Evolutionary conservation across 2,888 invertebrate species (phyloP).

Genomic region (Acronicta alni): DNA sequence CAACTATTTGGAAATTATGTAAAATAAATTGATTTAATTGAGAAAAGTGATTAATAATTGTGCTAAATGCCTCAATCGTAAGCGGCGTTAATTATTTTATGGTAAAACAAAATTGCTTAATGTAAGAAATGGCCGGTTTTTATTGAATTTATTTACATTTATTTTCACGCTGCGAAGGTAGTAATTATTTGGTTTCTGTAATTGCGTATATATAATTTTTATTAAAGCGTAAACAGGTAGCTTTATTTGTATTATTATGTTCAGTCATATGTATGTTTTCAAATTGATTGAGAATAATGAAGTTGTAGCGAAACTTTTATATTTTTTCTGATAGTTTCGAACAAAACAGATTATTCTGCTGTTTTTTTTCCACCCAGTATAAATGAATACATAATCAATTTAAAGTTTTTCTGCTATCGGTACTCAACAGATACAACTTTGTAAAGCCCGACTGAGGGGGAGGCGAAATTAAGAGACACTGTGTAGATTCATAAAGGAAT

Average conservation of each 20-base stretch:
- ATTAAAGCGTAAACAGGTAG: conserved; percentile 8
- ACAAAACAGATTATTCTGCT: no score
- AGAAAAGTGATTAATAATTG: conserved; percentile 59
- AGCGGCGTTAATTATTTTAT: conserved; percentile 57
- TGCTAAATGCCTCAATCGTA: conserved; percentile 52
- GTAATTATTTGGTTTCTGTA: conserved; percentile 27
- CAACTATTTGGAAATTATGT: conserved; percentile 58
- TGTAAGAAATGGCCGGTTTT: conserved; percentile 47
- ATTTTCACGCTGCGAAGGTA: conserved; percentile 46
- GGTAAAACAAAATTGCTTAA: conserved; percentile 57
- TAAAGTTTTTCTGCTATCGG: conserved; percentile 59
- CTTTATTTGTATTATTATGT: conserved; percentile 5
- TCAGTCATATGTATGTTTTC: no score
- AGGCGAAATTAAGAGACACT: conserved; percentile 87
- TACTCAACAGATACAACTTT: conserved; percentile 78
- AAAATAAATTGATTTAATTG: conserved; percentile 59
- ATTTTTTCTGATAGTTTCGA: no score
- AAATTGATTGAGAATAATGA: no score
- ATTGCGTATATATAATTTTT: conserved; percentile 10
- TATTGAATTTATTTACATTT: conserved; percentile 55
- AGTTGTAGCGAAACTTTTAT: no score
- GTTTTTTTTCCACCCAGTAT: no score
- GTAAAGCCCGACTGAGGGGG: conserved; percentile 78
- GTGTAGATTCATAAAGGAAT: conserved; percentile 82
- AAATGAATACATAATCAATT: not conserved